Evolutionary conservation across 2,113 vertebrate genomes (phyloP).

Genomic region (Boleophthalmus pectinirostris): DNA sequence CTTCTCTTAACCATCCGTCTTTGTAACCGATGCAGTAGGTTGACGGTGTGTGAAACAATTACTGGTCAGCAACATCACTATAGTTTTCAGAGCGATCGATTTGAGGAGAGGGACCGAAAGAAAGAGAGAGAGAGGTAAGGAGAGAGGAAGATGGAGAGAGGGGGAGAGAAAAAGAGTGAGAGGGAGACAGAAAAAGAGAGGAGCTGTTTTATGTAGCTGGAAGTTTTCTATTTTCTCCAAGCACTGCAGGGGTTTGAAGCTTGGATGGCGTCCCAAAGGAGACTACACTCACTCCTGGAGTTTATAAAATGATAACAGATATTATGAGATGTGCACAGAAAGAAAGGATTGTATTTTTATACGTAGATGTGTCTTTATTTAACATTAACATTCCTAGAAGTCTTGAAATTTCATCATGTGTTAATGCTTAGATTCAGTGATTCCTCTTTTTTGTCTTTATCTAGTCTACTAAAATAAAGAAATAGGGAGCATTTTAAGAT

Average conservation of each 20-base stretch:
- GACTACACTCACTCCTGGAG: no score
- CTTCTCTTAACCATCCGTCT: not conserved
- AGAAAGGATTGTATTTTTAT: not conserved
- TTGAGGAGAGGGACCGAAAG: no score
- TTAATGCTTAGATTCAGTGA: no score
- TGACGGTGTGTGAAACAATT: slow-evolving; percentile 3
- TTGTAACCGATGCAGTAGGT: not conserved
- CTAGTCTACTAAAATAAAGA: no score
- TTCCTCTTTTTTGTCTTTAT: no score
- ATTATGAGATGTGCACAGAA: not conserved
- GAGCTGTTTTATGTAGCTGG: slow-evolving; percentile 1
- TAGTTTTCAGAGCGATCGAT: not conserved
- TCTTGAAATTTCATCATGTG: no score
- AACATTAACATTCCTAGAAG: no score
- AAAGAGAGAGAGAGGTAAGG: no score
- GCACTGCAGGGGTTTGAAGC: not conserved
- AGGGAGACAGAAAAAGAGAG: not conserved
- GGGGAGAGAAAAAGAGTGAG: no score
- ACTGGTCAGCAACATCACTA: slow-evolving; percentile 2
- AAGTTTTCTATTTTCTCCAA: not conserved
- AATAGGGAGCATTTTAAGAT: no score
- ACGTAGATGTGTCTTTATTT: not conserved
- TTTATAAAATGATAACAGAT: no score
- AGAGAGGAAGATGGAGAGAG: no score
- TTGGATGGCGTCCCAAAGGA: not conserved